These are phyloP conservation scores for Tetragonula clypearis DNA, from an alignment of 1,140 invertebrate genomes.

Conservation along the genomic window DNA sequence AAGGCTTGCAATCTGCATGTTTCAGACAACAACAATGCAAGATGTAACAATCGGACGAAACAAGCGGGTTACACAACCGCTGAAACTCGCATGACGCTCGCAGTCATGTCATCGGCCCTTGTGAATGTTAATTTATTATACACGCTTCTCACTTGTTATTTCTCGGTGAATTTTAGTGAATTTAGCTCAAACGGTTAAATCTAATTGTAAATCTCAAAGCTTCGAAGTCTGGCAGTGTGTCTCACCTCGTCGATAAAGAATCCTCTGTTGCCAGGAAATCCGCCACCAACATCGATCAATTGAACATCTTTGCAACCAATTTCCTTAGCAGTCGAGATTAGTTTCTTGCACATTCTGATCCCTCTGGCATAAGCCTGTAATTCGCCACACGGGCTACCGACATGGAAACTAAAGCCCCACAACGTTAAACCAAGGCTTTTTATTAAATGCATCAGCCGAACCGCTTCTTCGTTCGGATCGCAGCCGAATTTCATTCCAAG, in stretches of 20 bases:
- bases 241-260: conserved; percentile 85
- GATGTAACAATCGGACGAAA: too few relatives aligned
- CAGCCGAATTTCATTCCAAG: conserved; percentile 98
- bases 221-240: not conserved
- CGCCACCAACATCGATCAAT: conserved; percentile 92
- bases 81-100: too few relatives aligned
- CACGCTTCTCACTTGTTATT: too few relatives aligned
- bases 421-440: conserved; percentile 87
- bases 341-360: conserved; percentile 84
- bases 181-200: too few relatives aligned
- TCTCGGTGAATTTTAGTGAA: too few relatives aligned
- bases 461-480: conserved; percentile 89
- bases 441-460: conserved; percentile 89
- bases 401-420: conserved; percentile 94
- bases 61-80: not conserved
- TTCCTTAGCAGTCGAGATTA: conserved; percentile 86
- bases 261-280: conserved; percentile 88
- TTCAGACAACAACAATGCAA: not conserved
- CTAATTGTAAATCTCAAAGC: too few relatives aligned
- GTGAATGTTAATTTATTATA: too few relatives aligned
- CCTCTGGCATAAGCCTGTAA: conserved; percentile 87
- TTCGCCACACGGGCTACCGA: conserved; percentile 91
- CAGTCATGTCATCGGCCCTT: too few relatives aligned
- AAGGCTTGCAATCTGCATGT: conserved; percentile 81
- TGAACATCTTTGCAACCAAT: conserved; percentile 87